A percentile compares a stretch with the other conserved stretches of the same genome.
Conservation (phyloP, 2,797 vertebrate species). For the Vespertilio murinus region DNA sequence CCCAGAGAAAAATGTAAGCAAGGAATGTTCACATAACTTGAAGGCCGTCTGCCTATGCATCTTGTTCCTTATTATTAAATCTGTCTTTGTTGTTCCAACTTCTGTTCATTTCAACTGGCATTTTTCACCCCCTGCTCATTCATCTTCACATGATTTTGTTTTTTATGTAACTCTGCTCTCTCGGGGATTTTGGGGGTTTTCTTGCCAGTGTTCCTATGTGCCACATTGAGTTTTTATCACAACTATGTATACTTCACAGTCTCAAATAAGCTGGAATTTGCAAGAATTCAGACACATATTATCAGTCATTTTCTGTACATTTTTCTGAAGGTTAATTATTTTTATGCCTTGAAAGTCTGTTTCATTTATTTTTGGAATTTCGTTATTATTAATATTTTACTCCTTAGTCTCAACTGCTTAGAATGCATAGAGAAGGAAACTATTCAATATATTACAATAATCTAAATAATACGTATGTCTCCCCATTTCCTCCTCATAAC, state of each 20-base stretch:
- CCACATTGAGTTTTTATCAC: background rate
- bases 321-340: background rate
- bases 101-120: background rate
- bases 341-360: background rate
- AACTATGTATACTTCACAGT: background rate
- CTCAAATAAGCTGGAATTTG: background rate
- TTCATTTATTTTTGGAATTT: background rate
- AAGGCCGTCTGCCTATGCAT: background rate
- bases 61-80: background rate
- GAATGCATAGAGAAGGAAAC: background rate
- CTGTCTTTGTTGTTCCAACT: background rate
- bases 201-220: background rate
- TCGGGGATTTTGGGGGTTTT: background rate
- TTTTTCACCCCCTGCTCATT: background rate
- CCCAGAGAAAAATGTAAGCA: conserved; percentile 27
- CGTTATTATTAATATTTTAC: conserved; percentile 1
- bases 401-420: background rate
- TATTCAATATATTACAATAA: background rate
- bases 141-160: background rate
- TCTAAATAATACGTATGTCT: background rate
- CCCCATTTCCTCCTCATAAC: background rate
- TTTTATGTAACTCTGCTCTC: background rate
- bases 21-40: background rate
- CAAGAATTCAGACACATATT: conserved; percentile 5
- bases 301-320: background rate